Base-by-base conservation (phyloP, 2,888 invertebrate species). In the Tetropium fuscum region DNA sequence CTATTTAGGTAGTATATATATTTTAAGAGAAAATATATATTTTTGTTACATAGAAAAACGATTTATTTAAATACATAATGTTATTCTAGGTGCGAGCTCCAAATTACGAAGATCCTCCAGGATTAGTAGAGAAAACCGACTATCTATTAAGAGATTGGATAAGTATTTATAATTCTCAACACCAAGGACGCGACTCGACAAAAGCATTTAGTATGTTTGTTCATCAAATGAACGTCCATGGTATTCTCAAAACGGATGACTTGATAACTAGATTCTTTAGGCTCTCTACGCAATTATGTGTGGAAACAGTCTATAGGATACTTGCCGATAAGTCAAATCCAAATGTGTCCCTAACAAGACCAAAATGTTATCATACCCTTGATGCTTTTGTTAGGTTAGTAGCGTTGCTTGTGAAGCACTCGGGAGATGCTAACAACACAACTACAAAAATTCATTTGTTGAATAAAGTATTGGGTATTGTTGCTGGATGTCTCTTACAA, bases 221-320 rank as follows among this genome's bases (percentile, higher is more conserved):
- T 2, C 95, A 95, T 76, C 93, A 97, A 81, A 96, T 99, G 97
- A 97, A 97, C 80, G 88, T 94, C 74, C 93, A 95, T 72, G 96
- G 99, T 2, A 96, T 99, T 60, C 84, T 98, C 49, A 98, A 98
- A 81, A 97, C 97, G 0, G 99, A 99, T 78, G 98, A 99, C 77
- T 86, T 97, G 75, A 97, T 99, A 63, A 96, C 97, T 0, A 85
- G 98, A 57, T 99, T 99, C 85, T 98, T 99, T 86, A 89, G 98
- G 36, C 88, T 98, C 61, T 96, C 97, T 54, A 96, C 97, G 0
- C 97, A 98, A 81, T 91, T 97, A 87, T 98, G 98, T 81, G 93
- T 98, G 1, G 97, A 98, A 80, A 88, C 95, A 57, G 95, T 97
- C 27, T 97, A 97, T 80, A 88, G 96, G 58, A 88, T 90, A 49